Base-by-base conservation (phyloP, 1,140 invertebrate species). In the Colletes latitarsis region DNA sequence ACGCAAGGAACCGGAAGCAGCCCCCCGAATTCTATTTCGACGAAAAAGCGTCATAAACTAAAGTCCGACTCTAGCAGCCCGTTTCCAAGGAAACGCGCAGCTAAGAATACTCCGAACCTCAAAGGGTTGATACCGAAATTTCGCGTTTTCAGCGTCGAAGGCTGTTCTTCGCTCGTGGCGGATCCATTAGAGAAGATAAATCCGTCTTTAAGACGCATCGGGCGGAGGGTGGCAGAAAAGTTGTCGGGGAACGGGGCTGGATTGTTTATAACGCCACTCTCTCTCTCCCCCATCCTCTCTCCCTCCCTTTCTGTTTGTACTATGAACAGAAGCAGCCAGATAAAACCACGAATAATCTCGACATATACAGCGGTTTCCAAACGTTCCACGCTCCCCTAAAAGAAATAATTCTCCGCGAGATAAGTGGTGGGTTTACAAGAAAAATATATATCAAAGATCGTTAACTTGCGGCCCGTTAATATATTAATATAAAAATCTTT, bases 211-310 rank as follows among this genome's bases (percentile, higher is more conserved):
- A 70, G 15, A n/a, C 64, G 43, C 15, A 15, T 15, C 60, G 60
- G 4, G 4, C 9, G 64, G 3, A 10, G 43, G 43, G 15, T 0
- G n/a, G 1, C 3, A 39, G 19, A 72, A 46, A 58, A 58, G 8
- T 6, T 30, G 21, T 14, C 53, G 21, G 30, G 49, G 14, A 49
- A 19, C 19, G 15, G 10, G 21, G 1, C 41, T 52, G 6, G 39
- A 52, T 71, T 60, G 66, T 77, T 77, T 77, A 60, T 77, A 77
- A 70, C 76, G 49, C 10, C 52, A 39, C 14, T 5, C 46, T 46
- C 6, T 46, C 6, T n/a, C 55, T 30, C 30, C 30, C 30, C 30
- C 55, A 53, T 17, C 17, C 55, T 57, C 17, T 19, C 17, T 14
- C n/a, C 17, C 17, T 15, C 52, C 4, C 52, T 30, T 30, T 53